Percentiles rank a stretch among this genome's conserved stretches.
Conservation (phyloP, 2,113 vertebrate genomes). For the Turnix velox region DNA sequence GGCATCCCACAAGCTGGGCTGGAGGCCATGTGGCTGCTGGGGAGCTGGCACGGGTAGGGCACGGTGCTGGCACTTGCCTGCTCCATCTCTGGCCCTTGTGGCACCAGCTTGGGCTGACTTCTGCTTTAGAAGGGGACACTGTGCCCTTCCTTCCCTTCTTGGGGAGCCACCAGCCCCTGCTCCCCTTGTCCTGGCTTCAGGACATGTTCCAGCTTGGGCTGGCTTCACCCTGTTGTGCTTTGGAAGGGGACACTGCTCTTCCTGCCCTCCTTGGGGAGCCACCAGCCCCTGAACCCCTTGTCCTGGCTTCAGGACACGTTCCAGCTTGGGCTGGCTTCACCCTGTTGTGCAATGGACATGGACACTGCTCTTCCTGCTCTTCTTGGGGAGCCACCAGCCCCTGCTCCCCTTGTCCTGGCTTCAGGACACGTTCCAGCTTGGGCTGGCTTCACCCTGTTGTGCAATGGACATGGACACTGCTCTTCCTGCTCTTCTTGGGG, state of each 20-base stretch:
- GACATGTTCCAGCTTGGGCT: too few relatives aligned
- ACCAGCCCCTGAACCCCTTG: not conserved
- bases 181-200: not conserved
- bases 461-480: not conserved
- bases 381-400: not conserved
- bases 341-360: not conserved
- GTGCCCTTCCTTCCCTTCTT: not conserved
- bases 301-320: too few relatives aligned
- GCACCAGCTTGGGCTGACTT: not conserved
- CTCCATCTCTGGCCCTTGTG: fast-evolving
- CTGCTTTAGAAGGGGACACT: not conserved
- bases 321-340: fast-evolving
- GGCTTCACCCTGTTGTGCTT: not conserved
- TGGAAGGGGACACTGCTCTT: not conserved
- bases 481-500: not conserved
- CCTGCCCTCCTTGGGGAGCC: not conserved
- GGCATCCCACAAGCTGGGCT: not conserved
- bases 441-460: not conserved
- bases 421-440: too few relatives aligned
- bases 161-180: not conserved
- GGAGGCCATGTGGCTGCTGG: not conserved
- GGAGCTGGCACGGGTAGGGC: fast-evolving
- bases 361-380: not conserved
- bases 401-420: not conserved
- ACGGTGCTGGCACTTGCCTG: not conserved